These are phyloP conservation scores for Cyphomyrmex costatus DNA, from an alignment of 1,140 invertebrate species.

Conservation along the genomic window DNA sequence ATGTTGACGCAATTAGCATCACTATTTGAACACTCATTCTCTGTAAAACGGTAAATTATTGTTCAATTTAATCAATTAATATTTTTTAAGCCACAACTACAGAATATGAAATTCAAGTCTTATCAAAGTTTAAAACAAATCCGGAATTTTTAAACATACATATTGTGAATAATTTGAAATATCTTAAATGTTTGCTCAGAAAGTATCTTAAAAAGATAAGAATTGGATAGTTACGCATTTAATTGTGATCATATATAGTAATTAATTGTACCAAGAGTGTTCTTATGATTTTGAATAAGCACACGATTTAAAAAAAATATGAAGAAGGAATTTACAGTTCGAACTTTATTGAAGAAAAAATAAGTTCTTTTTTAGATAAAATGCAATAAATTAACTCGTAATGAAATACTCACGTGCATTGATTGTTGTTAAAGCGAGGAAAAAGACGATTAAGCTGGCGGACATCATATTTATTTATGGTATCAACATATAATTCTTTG, in stretches of 20 bases:
- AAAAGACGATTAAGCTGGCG: not conserved
- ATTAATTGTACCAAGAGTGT: not conserved
- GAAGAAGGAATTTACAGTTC: not conserved
- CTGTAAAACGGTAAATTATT: conserved; percentile 57
- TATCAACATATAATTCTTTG: not conserved
- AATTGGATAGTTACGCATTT: not conserved
- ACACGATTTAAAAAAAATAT: not conserved
- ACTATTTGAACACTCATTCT: conserved; percentile 70
- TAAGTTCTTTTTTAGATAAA: not conserved
- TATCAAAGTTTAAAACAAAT: not conserved
- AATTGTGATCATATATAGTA: not conserved
- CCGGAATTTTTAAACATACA: not conserved
- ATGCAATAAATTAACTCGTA: not conserved
- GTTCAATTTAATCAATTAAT: not conserved
- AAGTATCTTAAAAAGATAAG: not conserved
- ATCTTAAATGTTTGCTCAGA: not conserved
- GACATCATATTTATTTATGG: conserved; percentile 45
- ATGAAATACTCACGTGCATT: conserved; percentile 60
- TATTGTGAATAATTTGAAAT: not conserved
- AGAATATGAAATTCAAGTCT: not conserved
- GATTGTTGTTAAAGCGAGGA: conserved; percentile 7
- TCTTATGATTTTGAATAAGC: not conserved
- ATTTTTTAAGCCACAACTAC: not conserved
- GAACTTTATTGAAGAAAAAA: not conserved
- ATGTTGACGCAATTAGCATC: conserved; percentile 78